phyloP scores from a whole-genome alignment of 53 echinoderm and acorn worm genomes.

The Crossaster papposus region DNA sequence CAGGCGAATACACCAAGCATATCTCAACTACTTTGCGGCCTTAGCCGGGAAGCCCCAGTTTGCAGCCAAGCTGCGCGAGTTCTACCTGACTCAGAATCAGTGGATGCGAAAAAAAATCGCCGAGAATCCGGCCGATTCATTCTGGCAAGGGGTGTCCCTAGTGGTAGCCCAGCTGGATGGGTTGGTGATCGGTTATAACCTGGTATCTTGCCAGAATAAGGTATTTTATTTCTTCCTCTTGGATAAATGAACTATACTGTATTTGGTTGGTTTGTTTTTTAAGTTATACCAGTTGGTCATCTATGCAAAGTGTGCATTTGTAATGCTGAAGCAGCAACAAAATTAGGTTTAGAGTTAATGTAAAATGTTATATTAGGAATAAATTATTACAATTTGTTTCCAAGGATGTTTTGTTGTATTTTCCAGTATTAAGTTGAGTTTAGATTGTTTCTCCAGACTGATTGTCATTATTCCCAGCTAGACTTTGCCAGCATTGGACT shows the following conservation, averaged over 20 bases:
- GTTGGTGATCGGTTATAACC: conserved; percentile 70
- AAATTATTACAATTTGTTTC: no score
- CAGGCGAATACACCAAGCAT: conserved; percentile 78
- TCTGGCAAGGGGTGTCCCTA: conserved; percentile 81
- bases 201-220: conserved; percentile 58
- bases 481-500: conserved; percentile 25
- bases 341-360: no score
- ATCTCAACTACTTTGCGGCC: conserved; percentile 69
- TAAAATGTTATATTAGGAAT: no score
- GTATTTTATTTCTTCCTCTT: no score
- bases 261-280: no score
- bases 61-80: conserved; percentile 47
- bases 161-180: conserved; percentile 78
- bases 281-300: no score
- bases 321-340: no score
- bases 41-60: conserved; percentile 60
- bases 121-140: conserved; percentile 56
- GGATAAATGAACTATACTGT: no score
- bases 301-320: no score
- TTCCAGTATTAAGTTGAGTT: no score
- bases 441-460: no score
- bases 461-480: background rate
- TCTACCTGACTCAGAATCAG: conserved; percentile 72
- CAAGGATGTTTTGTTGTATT: no score
- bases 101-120: conserved; percentile 75